Percentiles rank a stretch among this genome's conserved stretches.
Conservation (phyloP, 2,888 invertebrate species). For the Clistopyga incitator region DNA sequence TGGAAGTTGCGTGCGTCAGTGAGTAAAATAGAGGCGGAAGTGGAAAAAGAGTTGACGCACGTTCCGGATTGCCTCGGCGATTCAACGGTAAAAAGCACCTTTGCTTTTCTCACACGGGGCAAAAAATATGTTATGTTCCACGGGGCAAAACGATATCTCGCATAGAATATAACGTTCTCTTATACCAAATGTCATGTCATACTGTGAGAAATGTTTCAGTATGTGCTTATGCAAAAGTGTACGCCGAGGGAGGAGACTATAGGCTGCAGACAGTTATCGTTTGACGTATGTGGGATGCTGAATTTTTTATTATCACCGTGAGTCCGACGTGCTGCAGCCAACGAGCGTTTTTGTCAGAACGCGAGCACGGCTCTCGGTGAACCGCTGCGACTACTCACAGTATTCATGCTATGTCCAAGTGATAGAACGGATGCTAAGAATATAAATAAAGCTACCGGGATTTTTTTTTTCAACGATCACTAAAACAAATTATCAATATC, state of each 20-base stretch:
- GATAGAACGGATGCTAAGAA: neutral
- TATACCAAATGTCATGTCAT: slow-evolving; percentile 56
- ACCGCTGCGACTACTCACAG: neutral
- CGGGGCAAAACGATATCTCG: slow-evolving; percentile 39
- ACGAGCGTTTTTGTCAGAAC: neutral
- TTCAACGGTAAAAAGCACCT: neutral
- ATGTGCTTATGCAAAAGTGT: slow-evolving; percentile 22
- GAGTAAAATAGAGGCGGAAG: slow-evolving; percentile 46
- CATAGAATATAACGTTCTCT: slow-evolving; percentile 7
- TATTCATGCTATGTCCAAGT: neutral
- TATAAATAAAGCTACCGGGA: neutral
- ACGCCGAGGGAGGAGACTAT: slow-evolving; percentile 1
- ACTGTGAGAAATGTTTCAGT: slow-evolving; percentile 48
- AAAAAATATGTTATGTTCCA: slow-evolving; percentile 29
- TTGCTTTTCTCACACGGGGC: slow-evolving; percentile 6
- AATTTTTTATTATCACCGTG: slow-evolving; percentile 54
- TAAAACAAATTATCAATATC: neutral
- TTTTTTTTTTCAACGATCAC: neutral
- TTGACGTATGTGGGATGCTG: slow-evolving; percentile 39
- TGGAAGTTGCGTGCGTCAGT: slow-evolving; percentile 48
- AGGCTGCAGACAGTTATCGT: slow-evolving; percentile 35
- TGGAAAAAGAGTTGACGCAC: slow-evolving; percentile 45
- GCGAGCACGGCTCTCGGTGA: slow-evolving; percentile 2
- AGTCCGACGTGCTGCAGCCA: slow-evolving; percentile 18
- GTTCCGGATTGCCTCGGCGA: slow-evolving; percentile 24